Percentiles rank a stretch among this genome's conserved stretches.
Evolutionary conservation across 2,888 invertebrate species (phyloP).

Genomic region (Cheilosia urbana): DNA sequence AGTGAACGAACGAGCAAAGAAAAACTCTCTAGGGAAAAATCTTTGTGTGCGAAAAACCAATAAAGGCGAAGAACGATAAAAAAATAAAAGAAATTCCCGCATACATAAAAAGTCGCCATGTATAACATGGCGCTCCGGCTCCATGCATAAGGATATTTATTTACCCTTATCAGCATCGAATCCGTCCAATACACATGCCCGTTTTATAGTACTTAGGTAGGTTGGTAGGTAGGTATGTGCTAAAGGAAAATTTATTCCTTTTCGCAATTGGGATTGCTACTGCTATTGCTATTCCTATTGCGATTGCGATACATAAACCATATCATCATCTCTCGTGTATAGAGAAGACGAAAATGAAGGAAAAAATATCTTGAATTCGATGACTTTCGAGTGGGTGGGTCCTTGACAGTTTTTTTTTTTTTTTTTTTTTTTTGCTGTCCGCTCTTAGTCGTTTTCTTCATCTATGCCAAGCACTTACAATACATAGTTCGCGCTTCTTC

Average conservation of each 20-base stretch:
- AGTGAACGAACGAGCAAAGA: conserved; percentile 25
- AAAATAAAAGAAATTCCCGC: conserved; percentile 53
- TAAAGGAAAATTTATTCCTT: conserved; percentile 51
- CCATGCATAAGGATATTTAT: conserved; percentile 64
- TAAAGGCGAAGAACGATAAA: conserved; percentile 43
- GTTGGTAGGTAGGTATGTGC: conserved; percentile 38
- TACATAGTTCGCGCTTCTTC: conserved; percentile 74
- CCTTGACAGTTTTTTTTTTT: conserved; percentile 50
- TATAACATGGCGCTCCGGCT: conserved; percentile 6
- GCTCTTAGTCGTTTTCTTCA: conserved; percentile 19
- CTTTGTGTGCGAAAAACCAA: conserved; percentile 65
- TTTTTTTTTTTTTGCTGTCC: conserved; percentile 21
- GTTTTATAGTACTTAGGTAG: background rate
- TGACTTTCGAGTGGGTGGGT: conserved; percentile 74
- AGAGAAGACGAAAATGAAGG: conserved; percentile 50
- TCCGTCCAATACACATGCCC: conserved; percentile 66
- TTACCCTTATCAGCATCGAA: conserved; percentile 72
- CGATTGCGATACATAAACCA: conserved; percentile 38
- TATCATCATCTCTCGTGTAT: conserved; percentile 35
- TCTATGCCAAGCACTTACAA: conserved; percentile 57
- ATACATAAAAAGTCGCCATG: conserved; percentile 52
- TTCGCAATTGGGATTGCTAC: background rate
- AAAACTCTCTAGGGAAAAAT: conserved; percentile 44
- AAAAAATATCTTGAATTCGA: conserved; percentile 63
- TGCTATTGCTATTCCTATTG: too few relatives aligned